Conservation (phyloP, 2,888 invertebrate species). For the Pheosia gnoma region DNA sequence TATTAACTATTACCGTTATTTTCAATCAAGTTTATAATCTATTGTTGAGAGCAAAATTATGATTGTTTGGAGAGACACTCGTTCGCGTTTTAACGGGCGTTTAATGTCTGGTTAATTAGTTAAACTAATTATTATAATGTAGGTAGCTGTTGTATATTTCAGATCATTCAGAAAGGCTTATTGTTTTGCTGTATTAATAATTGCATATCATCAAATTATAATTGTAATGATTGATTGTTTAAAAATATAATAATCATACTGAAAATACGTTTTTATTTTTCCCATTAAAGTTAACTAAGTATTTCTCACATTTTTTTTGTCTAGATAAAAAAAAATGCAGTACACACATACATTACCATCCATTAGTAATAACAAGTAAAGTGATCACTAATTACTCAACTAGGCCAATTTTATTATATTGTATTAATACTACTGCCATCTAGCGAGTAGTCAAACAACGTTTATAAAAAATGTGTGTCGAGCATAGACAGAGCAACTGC, state of each 20-base stretch:
- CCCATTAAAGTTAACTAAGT: neutral
- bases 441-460: neutral
- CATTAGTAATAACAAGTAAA: too few species aligned
- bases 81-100: conserved; percentile 54
- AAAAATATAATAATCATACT: conserved; percentile 41
- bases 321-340: neutral
- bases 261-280: conserved; percentile 8
- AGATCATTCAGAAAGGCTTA: conserved; percentile 39
- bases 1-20: conserved; percentile 8
- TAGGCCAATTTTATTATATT: neutral
- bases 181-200: conserved; percentile 42
- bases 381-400: too few species aligned
- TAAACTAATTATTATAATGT: conserved; percentile 24
- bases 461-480: neutral
- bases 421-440: neutral
- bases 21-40: conserved; percentile 10
- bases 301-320: neutral
- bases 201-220: conserved; percentile 42
- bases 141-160: conserved; percentile 33
- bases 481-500: neutral
- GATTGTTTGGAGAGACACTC: conserved; percentile 25
- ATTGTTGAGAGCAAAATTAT: conserved; percentile 12
- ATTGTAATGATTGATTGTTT: conserved; percentile 49
- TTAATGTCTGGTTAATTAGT: conserved; percentile 19
- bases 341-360: too few species aligned